Conservation (phyloP, 1,140 invertebrate genomes). For the Leptopilina boulardi region DNA sequence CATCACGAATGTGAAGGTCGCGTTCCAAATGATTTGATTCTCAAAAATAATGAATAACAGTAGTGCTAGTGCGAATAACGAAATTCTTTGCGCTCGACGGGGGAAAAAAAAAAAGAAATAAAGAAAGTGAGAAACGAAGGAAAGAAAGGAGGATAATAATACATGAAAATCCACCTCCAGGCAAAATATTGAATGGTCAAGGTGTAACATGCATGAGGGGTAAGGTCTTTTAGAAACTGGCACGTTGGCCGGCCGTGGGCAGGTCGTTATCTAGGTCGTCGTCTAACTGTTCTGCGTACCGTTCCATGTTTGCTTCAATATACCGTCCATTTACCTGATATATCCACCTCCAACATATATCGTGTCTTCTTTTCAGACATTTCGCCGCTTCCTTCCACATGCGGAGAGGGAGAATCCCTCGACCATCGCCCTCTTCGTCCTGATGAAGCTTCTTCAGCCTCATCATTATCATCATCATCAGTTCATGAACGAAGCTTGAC, state of each 20-base stretch:
- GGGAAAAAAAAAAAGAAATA: background rate
- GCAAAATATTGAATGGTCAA: conserved; percentile 47
- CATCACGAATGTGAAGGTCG: conserved; percentile 11
- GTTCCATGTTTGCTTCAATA: conserved; percentile 58
- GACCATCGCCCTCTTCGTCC: conserved; percentile 40
- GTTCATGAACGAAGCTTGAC: conserved; percentile 47
- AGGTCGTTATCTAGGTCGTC: conserved; percentile 65
- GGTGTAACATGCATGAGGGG: conserved; percentile 54
- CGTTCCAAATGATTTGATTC: background rate
- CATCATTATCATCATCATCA: conserved; percentile 41
- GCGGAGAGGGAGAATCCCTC: conserved; percentile 26
- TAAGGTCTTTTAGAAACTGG: conserved; percentile 61
- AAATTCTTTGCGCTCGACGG: background rate
- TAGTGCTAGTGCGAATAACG: background rate
- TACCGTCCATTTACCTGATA: conserved; percentile 45
- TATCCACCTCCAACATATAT: conserved; percentile 37
- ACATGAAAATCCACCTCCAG: background rate
- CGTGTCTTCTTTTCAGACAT: conserved; percentile 32
- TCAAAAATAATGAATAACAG: no score
- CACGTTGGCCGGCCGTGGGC: conserved; percentile 61
- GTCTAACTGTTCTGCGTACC: conserved; percentile 69
- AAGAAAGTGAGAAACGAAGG: background rate
- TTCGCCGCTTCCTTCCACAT: conserved; percentile 46
- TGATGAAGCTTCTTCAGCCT: conserved; percentile 41
- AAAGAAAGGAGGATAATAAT: conserved; percentile 13